phyloP scores from a whole-genome alignment of 2,113 vertebrate species.

The Aptenodytes forsteri region DNA sequence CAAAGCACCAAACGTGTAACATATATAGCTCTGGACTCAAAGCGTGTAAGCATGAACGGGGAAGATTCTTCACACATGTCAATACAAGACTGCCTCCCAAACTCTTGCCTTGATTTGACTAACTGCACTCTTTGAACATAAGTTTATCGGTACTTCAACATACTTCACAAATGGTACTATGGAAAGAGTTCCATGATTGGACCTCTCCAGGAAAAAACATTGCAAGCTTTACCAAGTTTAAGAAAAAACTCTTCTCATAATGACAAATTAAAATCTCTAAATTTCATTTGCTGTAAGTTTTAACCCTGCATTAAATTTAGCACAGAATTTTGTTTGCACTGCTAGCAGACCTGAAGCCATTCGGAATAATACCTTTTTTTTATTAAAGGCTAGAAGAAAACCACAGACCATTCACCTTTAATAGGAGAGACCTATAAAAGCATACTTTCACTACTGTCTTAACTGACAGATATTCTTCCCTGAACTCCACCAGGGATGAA shows the following conservation, averaged over 20 bases:
- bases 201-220: not conserved
- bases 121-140: not conserved
- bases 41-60: fast-evolving
- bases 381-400: not conserved
- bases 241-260: not conserved
- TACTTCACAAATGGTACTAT: not conserved
- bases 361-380: not conserved
- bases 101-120: not conserved
- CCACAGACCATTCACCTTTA: not conserved
- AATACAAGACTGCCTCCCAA: not conserved
- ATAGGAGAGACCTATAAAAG: not conserved
- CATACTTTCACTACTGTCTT: not conserved
- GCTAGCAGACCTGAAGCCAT: not conserved
- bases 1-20: not conserved
- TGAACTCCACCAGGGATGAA: not conserved
- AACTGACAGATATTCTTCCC: not conserved
- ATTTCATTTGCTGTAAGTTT: not conserved
- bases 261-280: not conserved
- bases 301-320: not conserved
- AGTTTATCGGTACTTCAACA: not conserved
- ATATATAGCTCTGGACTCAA: not conserved
- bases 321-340: not conserved
- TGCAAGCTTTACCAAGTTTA: not conserved
- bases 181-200: not conserved
- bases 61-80: not conserved